These are phyloP conservation scores for Andrena haemorrhoa DNA, from an alignment of 2,888 invertebrate genomes.

Conservation along the genomic window DNA sequence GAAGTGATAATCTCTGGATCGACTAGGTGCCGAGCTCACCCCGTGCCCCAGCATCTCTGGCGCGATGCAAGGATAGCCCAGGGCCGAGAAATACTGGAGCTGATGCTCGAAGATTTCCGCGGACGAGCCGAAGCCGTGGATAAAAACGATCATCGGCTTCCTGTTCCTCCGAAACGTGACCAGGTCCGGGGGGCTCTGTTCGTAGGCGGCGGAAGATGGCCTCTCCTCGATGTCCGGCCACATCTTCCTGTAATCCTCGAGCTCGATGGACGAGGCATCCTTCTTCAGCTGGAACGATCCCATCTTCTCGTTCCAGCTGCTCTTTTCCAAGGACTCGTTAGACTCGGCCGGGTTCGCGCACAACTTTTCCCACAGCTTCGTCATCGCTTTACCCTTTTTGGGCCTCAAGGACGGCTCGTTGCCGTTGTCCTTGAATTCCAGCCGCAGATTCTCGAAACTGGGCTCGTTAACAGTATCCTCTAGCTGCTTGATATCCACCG, in stretches of 20 bases:
- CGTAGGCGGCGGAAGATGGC: conserved; percentile 13
- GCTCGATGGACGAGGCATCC: conserved; percentile 67
- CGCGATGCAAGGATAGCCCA: conserved; percentile 88
- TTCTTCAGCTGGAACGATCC: conserved; percentile 44
- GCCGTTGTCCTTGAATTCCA: conserved; percentile 69
- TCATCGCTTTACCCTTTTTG: conserved; percentile 74
- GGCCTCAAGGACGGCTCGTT: conserved; percentile 53
- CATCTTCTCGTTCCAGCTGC: conserved; percentile 44
- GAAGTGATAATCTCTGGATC: conserved; percentile 87
- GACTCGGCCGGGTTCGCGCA: conserved; percentile 57
- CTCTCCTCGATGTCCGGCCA: conserved; percentile 66
- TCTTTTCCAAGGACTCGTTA: conserved; percentile 44
- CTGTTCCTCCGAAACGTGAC: conserved; percentile 75
- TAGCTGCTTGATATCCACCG: conserved; percentile 56
- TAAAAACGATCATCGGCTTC: conserved; percentile 87
- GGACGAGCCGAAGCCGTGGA: conserved; percentile 89
- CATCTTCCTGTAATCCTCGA: conserved; percentile 69
- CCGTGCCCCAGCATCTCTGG: conserved; percentile 90
- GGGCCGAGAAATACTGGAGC: conserved; percentile 86
- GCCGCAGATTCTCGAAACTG: conserved; percentile 75
- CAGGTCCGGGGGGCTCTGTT: conserved; percentile 59
- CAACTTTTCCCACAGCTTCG: conserved; percentile 74
- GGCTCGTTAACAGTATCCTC: conserved; percentile 68
- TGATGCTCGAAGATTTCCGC: conserved; percentile 88
- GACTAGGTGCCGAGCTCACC: conserved; percentile 87